These are phyloP conservation scores for Epinotia ramella DNA, from an alignment of 2,888 invertebrate genomes.

Conservation along the genomic window DNA sequence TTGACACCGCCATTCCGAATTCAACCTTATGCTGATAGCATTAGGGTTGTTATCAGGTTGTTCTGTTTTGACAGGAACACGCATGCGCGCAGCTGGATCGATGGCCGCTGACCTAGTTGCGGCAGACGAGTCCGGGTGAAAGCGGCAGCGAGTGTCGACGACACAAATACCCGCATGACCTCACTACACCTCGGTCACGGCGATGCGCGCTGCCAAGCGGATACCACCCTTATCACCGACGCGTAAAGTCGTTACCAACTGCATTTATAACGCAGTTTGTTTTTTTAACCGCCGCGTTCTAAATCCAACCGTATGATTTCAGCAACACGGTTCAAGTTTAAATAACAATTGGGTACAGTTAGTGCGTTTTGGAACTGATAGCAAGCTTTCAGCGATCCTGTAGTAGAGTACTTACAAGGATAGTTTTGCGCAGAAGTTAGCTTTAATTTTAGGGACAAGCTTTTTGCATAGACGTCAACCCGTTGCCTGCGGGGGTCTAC, in stretches of 20 bases:
- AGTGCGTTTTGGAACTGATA: background rate
- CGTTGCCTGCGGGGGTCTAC: too few species aligned
- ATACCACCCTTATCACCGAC: background rate
- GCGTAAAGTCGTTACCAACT: background rate
- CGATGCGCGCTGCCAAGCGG: background rate
- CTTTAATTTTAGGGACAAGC: background rate
- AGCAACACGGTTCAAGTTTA: background rate
- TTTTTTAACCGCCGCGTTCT: background rate
- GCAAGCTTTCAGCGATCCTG: constrained; percentile 16
- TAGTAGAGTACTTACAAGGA: constrained; percentile 12
- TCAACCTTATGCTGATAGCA: constrained; percentile 46
- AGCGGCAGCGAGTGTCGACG: constrained; percentile 38
- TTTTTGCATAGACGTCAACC: background rate
- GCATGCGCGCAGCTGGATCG: constrained; percentile 77
- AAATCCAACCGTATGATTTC: background rate
- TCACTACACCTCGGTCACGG: constrained; percentile 26
- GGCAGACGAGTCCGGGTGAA: constrained; percentile 54
- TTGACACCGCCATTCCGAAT: constrained; percentile 36
- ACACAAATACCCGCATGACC: constrained; percentile 41
- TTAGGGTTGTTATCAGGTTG: constrained; percentile 50
- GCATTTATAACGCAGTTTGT: background rate
- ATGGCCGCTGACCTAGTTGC: constrained; percentile 75
- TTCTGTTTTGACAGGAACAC: constrained; percentile 50
- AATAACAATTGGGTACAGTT: background rate
- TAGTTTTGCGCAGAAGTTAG: constrained; percentile 17